Evolutionary conservation across 2,797 vertebrate genomes (phyloP).

Genomic region (Melanotaenia nigrans): DNA sequence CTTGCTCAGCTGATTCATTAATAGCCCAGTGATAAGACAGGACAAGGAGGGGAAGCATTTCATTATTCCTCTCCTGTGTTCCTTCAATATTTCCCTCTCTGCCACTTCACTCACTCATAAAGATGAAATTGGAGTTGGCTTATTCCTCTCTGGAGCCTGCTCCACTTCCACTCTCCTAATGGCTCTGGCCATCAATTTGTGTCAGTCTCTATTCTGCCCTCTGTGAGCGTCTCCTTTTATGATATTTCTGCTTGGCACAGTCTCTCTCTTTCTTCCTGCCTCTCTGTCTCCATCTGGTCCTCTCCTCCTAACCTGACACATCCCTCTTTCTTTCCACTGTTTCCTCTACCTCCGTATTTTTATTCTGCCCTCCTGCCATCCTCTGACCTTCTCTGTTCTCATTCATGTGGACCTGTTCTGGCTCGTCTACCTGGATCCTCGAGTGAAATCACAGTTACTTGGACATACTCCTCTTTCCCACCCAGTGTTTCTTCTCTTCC

Average conservation of each 20-base stretch:
- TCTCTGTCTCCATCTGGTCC: slow-evolving; percentile 70
- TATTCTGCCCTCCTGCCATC: slow-evolving; percentile 43
- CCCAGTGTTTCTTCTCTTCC: neutral
- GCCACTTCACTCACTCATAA: slow-evolving; percentile 67
- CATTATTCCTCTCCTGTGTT: slow-evolving; percentile 67
- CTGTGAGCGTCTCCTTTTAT: slow-evolving; percentile 45
- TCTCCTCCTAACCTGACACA: slow-evolving; percentile 63
- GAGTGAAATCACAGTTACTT: slow-evolving; percentile 14
- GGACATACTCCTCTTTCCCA: slow-evolving; percentile 13
- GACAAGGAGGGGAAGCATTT: slow-evolving; percentile 55
- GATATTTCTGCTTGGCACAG: slow-evolving; percentile 57
- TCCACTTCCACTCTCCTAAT: slow-evolving; percentile 58
- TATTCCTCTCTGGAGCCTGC: slow-evolving; percentile 68
- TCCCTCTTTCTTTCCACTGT: slow-evolving; percentile 34
- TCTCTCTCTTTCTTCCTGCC: slow-evolving; percentile 44
- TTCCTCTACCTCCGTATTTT: slow-evolving; percentile 38
- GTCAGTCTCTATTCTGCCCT: slow-evolving; percentile 65
- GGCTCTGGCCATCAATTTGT: slow-evolving; percentile 67
- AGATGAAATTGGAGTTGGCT: slow-evolving; percentile 66
- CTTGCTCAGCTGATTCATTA: slow-evolving; percentile 60
- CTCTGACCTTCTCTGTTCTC: slow-evolving; percentile 62
- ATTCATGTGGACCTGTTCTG: slow-evolving; percentile 6
- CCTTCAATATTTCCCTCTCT: slow-evolving; percentile 56
- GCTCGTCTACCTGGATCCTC: slow-evolving; percentile 37
- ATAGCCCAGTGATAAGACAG: slow-evolving; percentile 44